Percentiles rank a stretch among this genome's conserved stretches.
Evolutionary conservation across 2,113 vertebrate genomes (phyloP).

Genomic region (Pterocles gutturalis): DNA sequence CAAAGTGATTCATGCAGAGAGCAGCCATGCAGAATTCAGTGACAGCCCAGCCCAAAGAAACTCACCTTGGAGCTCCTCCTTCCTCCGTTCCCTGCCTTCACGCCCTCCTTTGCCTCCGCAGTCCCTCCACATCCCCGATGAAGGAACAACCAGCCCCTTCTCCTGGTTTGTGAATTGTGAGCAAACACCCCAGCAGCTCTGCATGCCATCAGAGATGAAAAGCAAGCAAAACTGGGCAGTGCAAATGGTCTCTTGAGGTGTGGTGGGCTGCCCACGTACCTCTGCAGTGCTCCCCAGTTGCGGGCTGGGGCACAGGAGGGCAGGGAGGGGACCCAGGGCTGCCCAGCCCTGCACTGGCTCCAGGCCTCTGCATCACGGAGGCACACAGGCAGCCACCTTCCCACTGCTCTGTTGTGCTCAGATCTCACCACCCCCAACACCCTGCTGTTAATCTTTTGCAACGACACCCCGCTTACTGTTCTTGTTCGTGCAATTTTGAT

Average conservation of each 20-base stretch:
- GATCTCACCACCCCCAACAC: background rate
- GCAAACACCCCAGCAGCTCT: background rate
- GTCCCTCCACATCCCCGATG: background rate
- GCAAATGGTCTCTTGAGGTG: background rate
- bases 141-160: background rate
- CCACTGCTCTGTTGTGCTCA: background rate
- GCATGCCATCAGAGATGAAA: background rate
- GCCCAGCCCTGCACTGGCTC: background rate
- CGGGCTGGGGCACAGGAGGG: rapidly evolving
- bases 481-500: background rate
- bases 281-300: background rate
- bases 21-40: background rate
- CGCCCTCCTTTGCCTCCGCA: background rate
- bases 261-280: background rate
- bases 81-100: background rate
- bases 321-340: background rate
- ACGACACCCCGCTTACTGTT: background rate
- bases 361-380: background rate
- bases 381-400: background rate
- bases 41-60: background rate
- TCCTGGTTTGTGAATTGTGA: background rate
- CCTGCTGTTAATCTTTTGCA: background rate
- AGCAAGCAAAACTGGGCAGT: background rate
- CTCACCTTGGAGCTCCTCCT: background rate
- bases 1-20: background rate